These are phyloP conservation scores for Sclerurus mexicanus DNA, from an alignment of 2,113 vertebrate genomes.

Conservation along the genomic window DNA sequence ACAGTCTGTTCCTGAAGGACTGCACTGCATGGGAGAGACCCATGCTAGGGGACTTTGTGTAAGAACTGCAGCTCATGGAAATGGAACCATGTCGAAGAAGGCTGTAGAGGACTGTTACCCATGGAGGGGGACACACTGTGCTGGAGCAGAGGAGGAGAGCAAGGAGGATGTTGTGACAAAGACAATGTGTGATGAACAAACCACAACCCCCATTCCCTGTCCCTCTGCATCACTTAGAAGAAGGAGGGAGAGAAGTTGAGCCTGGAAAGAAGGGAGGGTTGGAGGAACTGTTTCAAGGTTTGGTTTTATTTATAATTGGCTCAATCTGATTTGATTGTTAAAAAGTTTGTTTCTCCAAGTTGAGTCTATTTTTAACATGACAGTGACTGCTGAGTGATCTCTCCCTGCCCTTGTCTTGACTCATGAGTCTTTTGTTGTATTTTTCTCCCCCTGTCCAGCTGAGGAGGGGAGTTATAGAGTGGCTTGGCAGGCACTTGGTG, in stretches of 20 bases:
- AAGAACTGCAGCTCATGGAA: background rate
- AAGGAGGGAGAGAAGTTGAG: background rate
- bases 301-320: background rate
- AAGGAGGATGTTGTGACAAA: background rate
- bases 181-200: background rate
- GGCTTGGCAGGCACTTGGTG: background rate
- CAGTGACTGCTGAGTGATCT: background rate
- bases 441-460: background rate
- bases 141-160: background rate
- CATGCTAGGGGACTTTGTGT: background rate
- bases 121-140: fast-evolving
- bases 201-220: fast-evolving
- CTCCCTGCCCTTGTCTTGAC: background rate
- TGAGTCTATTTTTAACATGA: background rate
- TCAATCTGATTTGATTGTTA: background rate
- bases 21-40: background rate
- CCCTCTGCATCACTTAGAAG: fast-evolving
- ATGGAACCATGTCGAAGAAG: background rate
- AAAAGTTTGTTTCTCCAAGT: background rate
- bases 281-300: background rate
- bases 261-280: background rate
- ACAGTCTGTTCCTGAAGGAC: background rate
- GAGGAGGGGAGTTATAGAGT: background rate
- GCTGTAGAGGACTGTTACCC: fast-evolving
- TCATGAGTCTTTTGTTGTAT: fast-evolving